These are phyloP conservation scores for Zaprionus tsacasi DNA, from an alignment of 1,140 invertebrate species.

Conservation along the genomic window DNA sequence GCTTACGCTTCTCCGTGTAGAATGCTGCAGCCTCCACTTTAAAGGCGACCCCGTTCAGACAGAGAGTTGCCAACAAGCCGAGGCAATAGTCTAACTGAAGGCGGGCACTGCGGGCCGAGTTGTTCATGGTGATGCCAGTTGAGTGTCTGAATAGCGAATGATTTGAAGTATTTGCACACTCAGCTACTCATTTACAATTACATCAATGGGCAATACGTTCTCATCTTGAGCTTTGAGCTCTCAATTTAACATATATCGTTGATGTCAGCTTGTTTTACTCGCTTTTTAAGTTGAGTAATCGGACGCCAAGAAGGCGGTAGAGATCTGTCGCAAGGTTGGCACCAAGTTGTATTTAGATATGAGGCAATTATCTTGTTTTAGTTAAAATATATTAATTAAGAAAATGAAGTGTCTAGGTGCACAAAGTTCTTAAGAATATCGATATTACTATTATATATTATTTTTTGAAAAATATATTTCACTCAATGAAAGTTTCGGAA, in stretches of 20 bases:
- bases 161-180: slow-evolving; percentile 7
- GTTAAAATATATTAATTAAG: background rate
- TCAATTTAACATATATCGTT: slow-evolving; percentile 37
- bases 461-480: no score
- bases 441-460: no score
- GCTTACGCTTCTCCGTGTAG: slow-evolving; percentile 72
- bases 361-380: background rate
- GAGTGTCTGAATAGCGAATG: slow-evolving; percentile 25
- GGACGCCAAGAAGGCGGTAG: background rate
- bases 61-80: slow-evolving; percentile 47
- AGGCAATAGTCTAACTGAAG: slow-evolving; percentile 23
- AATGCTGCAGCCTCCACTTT: slow-evolving; percentile 48
- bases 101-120: slow-evolving; percentile 24
- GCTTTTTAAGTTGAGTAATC: background rate
- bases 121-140: slow-evolving; percentile 43
- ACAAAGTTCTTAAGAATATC: no score
- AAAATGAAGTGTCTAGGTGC: no score
- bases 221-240: slow-evolving; percentile 24
- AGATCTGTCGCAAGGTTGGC: slow-evolving; percentile 15
- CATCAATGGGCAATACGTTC: slow-evolving; percentile 36
- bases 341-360: background rate
- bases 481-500: slow-evolving; percentile 61
- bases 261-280: slow-evolving; percentile 14
- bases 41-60: slow-evolving; percentile 32
- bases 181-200: slow-evolving; percentile 23